Conservation (phyloP, 2,797 vertebrate species). For the Sparidentex hasta region DNA sequence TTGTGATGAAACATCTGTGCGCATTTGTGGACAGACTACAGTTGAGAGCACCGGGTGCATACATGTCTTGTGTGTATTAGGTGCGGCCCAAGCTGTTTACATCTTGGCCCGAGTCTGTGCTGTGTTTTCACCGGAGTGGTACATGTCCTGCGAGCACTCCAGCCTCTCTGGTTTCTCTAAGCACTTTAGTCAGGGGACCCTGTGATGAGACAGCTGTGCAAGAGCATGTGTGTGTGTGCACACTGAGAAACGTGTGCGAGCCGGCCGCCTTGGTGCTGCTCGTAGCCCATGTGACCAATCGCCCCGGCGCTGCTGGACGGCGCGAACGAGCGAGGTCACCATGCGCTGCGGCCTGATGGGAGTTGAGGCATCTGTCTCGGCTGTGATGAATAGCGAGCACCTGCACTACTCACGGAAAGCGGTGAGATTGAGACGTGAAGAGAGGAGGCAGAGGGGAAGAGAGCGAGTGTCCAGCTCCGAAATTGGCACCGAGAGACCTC, state of each 20-base stretch:
- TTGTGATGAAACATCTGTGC: constrained; percentile 83
- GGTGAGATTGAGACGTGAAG: constrained; percentile 59
- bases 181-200: constrained; percentile 61
- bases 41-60: constrained; percentile 68
- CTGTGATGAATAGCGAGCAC: constrained; percentile 84
- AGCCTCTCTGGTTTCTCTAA: constrained; percentile 57
- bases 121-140: constrained; percentile 66
- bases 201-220: constrained; percentile 69
- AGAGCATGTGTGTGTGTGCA: constrained; percentile 31
- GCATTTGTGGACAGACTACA: constrained; percentile 70
- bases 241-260: constrained; percentile 15
- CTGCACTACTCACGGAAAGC: constrained; percentile 80
- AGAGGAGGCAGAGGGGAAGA: constrained; percentile 56
- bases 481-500: constrained; percentile 80
- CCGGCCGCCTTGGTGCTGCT: constrained; percentile 43
- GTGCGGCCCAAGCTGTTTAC: constrained; percentile 77
- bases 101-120: constrained; percentile 59
- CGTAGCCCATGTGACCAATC: constrained; percentile 62
- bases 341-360: constrained; percentile 76
- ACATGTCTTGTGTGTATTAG: constrained; percentile 69
- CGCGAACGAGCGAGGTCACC: constrained; percentile 76
- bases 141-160: constrained; percentile 62
- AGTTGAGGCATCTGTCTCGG: constrained; percentile 83
- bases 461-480: constrained; percentile 51
- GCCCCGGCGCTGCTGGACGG: constrained; percentile 53